Conservation (phyloP, 2,888 invertebrate genomes). For the Acleris sparsana region DNA sequence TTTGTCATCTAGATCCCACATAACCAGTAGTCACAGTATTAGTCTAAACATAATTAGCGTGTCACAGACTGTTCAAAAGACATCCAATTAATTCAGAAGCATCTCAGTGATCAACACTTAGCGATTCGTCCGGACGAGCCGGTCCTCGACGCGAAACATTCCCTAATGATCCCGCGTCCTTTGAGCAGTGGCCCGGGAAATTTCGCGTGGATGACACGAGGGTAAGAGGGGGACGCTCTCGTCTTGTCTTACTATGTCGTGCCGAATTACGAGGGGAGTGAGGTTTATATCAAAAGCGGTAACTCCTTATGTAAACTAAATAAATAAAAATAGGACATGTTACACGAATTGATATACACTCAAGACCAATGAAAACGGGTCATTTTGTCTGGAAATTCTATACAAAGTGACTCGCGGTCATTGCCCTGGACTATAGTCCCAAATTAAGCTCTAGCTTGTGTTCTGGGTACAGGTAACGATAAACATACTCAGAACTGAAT, state of each 20-base stretch:
- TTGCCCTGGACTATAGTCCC: too few species aligned
- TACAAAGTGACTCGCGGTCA: too few species aligned
- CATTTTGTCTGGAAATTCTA: too few species aligned
- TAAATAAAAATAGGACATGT: too few species aligned
- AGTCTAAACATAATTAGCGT: constrained; percentile 5
- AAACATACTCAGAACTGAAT: too few species aligned
- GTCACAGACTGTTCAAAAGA: not conserved
- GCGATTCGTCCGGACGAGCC: constrained; percentile 20
- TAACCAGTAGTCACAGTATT: not conserved
- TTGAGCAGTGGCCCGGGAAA: constrained; percentile 65
- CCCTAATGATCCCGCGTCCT: constrained; percentile 63
- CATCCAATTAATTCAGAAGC: constrained; percentile 28
- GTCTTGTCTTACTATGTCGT: constrained; percentile 10
- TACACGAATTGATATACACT: too few species aligned
- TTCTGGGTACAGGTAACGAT: too few species aligned
- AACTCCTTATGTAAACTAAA: too few species aligned
- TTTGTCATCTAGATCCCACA: not conserved
- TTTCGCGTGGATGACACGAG: constrained; percentile 47
- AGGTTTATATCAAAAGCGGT: not conserved
- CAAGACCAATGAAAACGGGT: too few species aligned
- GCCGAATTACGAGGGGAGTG: not conserved
- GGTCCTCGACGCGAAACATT: constrained; percentile 34
- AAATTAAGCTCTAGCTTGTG: too few species aligned
- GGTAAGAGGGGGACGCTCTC: constrained; percentile 19
- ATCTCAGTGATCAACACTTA: constrained; percentile 29